These are phyloP conservation scores for Alviniconcha marisindica DNA, from an alignment of 1,140 invertebrate species.

Conservation along the genomic window DNA sequence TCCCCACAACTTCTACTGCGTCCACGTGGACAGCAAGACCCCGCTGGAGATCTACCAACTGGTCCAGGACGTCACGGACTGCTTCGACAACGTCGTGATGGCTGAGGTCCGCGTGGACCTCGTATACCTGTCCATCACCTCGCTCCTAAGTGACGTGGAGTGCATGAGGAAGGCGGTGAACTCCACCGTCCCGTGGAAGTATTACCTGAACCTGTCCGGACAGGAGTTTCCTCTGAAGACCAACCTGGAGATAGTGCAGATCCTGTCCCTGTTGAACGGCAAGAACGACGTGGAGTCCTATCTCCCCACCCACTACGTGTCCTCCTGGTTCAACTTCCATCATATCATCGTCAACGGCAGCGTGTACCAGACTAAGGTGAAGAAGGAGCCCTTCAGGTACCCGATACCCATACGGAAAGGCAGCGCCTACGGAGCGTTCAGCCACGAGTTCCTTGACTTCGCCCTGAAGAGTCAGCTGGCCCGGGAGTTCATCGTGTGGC, in stretches of 20 bases:
- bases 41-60: conserved; percentile 46
- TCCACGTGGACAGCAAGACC: conserved; percentile 70
- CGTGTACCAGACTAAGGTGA: background rate
- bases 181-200: conserved; percentile 63
- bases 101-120: conserved; percentile 48
- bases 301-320: background rate
- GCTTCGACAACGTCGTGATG: conserved; percentile 65
- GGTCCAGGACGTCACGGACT: conserved; percentile 52
- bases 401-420: conserved; percentile 57
- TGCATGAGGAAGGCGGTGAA: conserved; percentile 43
- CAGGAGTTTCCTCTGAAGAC: conserved; percentile 70
- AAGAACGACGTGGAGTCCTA: conserved; percentile 31
- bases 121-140: conserved; percentile 52
- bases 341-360: background rate
- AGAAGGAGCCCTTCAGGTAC: conserved; percentile 33
- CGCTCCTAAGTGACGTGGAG: conserved; percentile 56
- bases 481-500: conserved; percentile 50
- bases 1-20: conserved; percentile 74
- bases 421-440: conserved; percentile 59
- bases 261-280: conserved; percentile 1
- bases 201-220: conserved; percentile 70
- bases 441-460: conserved; percentile 58
- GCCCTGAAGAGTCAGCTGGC: conserved; percentile 53
- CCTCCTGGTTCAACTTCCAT: background rate
- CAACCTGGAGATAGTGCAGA: conserved; percentile 63